Conservation (phyloP, 2,113 vertebrate species). For the rat (Rattus norvegicus) region GRCr8 NC_086019.1:224395501-224396000, state of each 20-base stretch:
- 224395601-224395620: neutral
- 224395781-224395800: neutral
- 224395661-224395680: neutral
- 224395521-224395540: slow-evolving; percentile 58
- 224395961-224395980: neutral
- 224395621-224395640: neutral
- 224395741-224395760: slow-evolving; percentile 65
- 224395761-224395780: slow-evolving; percentile 72
- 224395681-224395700: slow-evolving; percentile 1
- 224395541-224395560: neutral
- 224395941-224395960: neutral
- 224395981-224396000: neutral
- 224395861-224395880: neutral
- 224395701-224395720: slow-evolving; percentile 63
- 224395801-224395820: slow-evolving; percentile 48
- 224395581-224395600: neutral
- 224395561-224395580: slow-evolving; percentile 36
- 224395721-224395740: slow-evolving; percentile 64
- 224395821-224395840: neutral
- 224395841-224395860: neutral
- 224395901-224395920: neutral
- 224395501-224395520: slow-evolving; percentile 54
- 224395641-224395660: neutral
- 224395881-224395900: fast-evolving
- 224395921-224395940: neutral